A percentile compares a stretch with the other conserved stretches of the same genome.
phyloP scores from a whole-genome alignment of 2,888 invertebrate species.

The Campoplex nolae region DNA sequence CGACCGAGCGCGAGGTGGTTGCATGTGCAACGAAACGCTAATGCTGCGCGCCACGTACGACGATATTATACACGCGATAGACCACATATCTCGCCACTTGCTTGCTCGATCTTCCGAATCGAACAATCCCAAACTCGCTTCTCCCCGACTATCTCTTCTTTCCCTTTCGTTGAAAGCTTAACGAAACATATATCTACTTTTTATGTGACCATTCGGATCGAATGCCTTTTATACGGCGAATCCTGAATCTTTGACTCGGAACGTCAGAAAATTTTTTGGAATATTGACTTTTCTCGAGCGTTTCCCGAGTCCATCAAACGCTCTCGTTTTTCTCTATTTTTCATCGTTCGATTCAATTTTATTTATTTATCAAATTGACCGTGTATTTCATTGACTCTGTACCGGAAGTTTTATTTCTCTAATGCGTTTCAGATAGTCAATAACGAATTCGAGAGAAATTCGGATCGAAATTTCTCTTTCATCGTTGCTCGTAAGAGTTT shows the following conservation, averaged over 20 bases:
- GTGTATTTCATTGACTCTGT: no score
- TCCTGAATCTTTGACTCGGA: not conserved
- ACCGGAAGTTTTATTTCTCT: no score
- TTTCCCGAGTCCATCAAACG: not conserved
- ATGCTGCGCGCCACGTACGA: slow-evolving; percentile 12
- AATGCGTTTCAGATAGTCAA: no score
- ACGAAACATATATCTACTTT: not conserved
- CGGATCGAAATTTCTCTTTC: no score
- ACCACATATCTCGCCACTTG: slow-evolving; percentile 65
- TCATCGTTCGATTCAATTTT: no score
- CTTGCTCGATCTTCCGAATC: slow-evolving; percentile 57
- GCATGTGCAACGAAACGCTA: slow-evolving; percentile 45
- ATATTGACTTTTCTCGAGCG: not conserved
- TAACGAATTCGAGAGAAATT: no score
- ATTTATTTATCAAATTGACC: no score
- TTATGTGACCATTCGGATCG: not conserved
- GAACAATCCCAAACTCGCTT: slow-evolving; percentile 10
- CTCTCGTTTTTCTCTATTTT: not conserved
- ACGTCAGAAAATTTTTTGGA: not conserved
- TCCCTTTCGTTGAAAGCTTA: slow-evolving; percentile 23
- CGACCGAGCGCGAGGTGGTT: slow-evolving; percentile 7
- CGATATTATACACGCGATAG: slow-evolving; percentile 38
- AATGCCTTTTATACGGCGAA: not conserved
- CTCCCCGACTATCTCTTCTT: not conserved
- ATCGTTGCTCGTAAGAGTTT: no score